Conservation (phyloP, 1,140 invertebrate species). For the Drosophila persimilis region DNA sequence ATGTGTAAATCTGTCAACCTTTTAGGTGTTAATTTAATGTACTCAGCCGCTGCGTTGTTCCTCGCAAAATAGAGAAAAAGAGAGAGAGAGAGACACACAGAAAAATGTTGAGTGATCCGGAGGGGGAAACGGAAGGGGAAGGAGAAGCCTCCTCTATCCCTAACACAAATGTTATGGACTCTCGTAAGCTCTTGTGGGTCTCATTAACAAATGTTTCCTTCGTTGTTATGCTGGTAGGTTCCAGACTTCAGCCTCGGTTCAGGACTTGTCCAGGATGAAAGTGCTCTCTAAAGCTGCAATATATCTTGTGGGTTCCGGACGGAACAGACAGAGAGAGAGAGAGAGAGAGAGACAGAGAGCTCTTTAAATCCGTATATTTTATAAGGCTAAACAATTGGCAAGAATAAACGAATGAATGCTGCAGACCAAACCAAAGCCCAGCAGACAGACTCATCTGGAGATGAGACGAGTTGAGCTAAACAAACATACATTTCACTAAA, state of each 20-base stretch:
- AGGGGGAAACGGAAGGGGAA: not conserved
- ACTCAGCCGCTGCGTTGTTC: conserved; percentile 33
- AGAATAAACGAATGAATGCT: conserved; percentile 63
- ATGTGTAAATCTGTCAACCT: conserved; percentile 61
- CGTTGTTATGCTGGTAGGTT: conserved; percentile 32
- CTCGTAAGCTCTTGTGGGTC: conserved; percentile 52
- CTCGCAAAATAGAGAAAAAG: conserved; percentile 13
- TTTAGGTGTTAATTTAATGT: conserved; percentile 63
- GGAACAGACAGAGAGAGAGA: conserved; percentile 14
- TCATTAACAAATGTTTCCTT: conserved; percentile 50
- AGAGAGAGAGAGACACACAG: not conserved
- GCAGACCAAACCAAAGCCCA: conserved; percentile 19
- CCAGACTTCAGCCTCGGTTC: no score
- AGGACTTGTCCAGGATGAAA: conserved; percentile 1
- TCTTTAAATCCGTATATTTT: conserved; percentile 59
- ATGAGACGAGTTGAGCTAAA: conserved; percentile 44
- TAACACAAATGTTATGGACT: conserved; percentile 51
- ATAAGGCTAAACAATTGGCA: conserved; percentile 74
- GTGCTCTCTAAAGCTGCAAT: conserved; percentile 35
- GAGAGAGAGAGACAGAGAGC: not conserved
- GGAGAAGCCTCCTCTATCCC: conserved; percentile 1
- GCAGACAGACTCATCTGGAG: conserved; percentile 32
- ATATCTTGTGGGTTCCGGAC: conserved; percentile 56
- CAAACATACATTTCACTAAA: conserved; percentile 73
- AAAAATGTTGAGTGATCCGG: conserved; percentile 12